Percentiles rank a stretch among this genome's conserved stretches.
Evolutionary conservation across 2,797 vertebrate genomes (phyloP).

Genomic region (Pangasius krempfi): DNA sequence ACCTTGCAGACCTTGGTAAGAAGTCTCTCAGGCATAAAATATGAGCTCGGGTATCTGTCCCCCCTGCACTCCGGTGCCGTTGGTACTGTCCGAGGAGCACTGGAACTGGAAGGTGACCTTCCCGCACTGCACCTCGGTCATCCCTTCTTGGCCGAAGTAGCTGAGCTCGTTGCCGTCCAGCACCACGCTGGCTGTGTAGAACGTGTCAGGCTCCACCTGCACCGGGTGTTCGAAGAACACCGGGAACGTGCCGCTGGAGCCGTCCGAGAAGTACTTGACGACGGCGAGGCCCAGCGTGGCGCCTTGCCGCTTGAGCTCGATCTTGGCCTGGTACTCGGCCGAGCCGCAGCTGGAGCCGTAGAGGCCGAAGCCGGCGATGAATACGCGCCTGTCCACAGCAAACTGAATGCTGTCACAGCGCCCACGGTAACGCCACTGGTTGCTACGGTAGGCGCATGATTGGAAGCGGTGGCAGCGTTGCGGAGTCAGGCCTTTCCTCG

Average conservation of each 20-base stretch:
- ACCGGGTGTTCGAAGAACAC: constrained; percentile 96
- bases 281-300: constrained; percentile 86
- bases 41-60: constrained; percentile 98
- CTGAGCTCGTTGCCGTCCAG: constrained; percentile 96
- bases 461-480: constrained; percentile 97
- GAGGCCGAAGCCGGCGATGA: constrained; percentile 94
- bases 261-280: constrained; percentile 95
- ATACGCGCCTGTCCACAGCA: constrained; percentile 91
- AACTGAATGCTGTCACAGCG: constrained; percentile 99
- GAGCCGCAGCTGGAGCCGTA: constrained; percentile 97
- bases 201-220: constrained; percentile 95
- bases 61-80: constrained; percentile 95
- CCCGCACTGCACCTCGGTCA: constrained; percentile 97
- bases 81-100: constrained; percentile 98
- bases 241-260: constrained; percentile 93
- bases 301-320: constrained; percentile 95
- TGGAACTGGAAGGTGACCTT: constrained; percentile 98
- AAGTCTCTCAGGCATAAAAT: constrained; percentile 88
- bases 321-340: constrained; percentile 93
- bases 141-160: constrained; percentile 97
- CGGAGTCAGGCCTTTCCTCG: constrained; percentile 87
- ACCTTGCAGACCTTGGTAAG: not conserved
- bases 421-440: constrained; percentile 97
- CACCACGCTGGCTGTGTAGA: constrained; percentile 96
- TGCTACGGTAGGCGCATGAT: constrained; percentile 96